A percentile compares a stretch with the other conserved stretches of the same genome.
Evolutionary conservation across 2,113 vertebrate genomes (phyloP).

Genomic region (Hippocampus guttulatus): DNA sequence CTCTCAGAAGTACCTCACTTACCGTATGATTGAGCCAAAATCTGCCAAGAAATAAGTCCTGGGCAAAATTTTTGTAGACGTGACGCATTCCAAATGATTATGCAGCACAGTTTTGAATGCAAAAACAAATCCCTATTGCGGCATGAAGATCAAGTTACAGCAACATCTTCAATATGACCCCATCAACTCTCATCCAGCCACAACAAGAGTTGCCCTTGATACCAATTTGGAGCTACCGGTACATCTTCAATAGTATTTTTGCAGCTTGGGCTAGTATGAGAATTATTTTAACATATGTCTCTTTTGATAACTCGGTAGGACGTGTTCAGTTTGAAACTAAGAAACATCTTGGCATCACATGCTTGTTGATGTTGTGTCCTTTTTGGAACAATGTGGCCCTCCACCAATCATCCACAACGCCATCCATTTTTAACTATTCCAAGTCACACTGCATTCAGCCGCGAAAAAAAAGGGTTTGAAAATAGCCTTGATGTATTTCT

Average conservation of each 20-base stretch:
- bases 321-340: not conserved
- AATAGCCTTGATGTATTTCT: not conserved
- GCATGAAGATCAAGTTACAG: too few species aligned
- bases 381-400: not conserved
- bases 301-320: not conserved
- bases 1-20: not conserved
- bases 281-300: not conserved
- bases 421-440: not conserved
- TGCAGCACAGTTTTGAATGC: not conserved
- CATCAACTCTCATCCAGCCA: not conserved
- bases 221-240: too few species aligned
- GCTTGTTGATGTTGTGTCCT: not conserved
- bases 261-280: too few species aligned
- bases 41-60: not conserved
- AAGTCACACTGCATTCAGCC: not conserved
- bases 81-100: not conserved
- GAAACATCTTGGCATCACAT: not conserved
- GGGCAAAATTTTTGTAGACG: not conserved
- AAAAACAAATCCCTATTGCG: not conserved
- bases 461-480: not conserved
- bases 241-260: too few species aligned
- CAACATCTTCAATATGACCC: not conserved
- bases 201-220: too few species aligned
- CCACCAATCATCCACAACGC: not conserved
- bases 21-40: not conserved